Percentiles rank a stretch among this genome's conserved stretches.
These are phyloP conservation scores for Oegoconia quadripuncta DNA, from an alignment of 2,888 invertebrate species.

Conservation along the genomic window DNA sequence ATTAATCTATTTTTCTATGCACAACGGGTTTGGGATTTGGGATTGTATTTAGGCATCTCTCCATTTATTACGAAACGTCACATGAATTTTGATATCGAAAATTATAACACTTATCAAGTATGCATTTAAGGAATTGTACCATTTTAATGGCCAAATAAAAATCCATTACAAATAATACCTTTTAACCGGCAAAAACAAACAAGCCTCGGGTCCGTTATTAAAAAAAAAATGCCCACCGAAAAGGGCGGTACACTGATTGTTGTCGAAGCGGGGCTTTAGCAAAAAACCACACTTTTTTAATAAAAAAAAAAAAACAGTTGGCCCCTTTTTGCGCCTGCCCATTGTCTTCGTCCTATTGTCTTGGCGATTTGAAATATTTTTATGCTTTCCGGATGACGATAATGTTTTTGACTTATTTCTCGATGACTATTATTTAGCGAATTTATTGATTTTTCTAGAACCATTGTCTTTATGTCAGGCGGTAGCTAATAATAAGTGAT, in stretches of 20 bases:
- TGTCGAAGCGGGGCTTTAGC: conserved; percentile 58
- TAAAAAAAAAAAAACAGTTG: conserved; percentile 54
- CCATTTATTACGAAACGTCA: no score
- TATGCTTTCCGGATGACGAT: conserved; percentile 75
- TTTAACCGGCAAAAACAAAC: conserved; percentile 61
- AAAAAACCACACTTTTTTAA: conserved; percentile 61
- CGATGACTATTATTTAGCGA: conserved; percentile 75
- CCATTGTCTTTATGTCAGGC: conserved; percentile 39
- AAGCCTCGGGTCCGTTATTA: conserved; percentile 66
- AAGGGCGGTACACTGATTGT: conserved; percentile 67
- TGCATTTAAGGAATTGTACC: no score
- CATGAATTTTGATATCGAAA: no score
- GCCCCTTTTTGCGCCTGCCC: conserved; percentile 67
- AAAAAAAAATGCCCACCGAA: conserved; percentile 49
- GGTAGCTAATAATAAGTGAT: conserved; percentile 23
- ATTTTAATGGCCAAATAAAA: no score
- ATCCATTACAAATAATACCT: conserved; percentile 55
- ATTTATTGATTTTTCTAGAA: conserved; percentile 55
- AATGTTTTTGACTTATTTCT: conserved; percentile 73
- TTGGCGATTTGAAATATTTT: conserved; percentile 74
- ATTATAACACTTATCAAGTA: no score
- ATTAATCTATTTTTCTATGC: no score
- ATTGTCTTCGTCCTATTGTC: conserved; percentile 75
- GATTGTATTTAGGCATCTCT: no score
- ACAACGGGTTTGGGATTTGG: no score